These are phyloP conservation scores for Lepidurus apus DNA, from an alignment of 1,140 invertebrate genomes.

Conservation along the genomic window DNA sequence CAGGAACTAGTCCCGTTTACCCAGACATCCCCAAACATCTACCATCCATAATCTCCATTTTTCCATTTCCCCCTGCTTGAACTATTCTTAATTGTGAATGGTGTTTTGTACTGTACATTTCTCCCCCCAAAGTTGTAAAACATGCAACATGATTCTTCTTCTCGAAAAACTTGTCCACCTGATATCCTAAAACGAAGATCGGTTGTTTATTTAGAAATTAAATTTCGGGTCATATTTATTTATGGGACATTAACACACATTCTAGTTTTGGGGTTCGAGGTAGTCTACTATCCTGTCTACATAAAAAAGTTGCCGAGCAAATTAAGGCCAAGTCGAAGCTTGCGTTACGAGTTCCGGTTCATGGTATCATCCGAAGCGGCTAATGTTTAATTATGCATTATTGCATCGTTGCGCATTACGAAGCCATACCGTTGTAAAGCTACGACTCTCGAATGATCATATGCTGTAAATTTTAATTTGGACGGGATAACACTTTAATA, in stretches of 20 bases:
- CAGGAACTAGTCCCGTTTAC: slow-evolving; percentile 21
- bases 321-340: too few relatives aligned
- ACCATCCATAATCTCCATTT: background rate
- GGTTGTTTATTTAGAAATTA: background rate
- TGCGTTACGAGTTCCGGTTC: too few relatives aligned
- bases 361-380: too few relatives aligned
- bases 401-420: too few relatives aligned
- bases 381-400: too few relatives aligned
- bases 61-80: background rate
- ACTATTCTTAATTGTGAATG: slow-evolving; percentile 16
- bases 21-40: background rate
- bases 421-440: too few relatives aligned
- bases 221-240: background rate
- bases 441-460: too few relatives aligned
- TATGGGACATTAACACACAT: background rate
- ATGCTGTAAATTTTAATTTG: too few relatives aligned
- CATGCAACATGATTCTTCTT: slow-evolving; percentile 12
- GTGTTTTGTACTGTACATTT: slow-evolving; percentile 20
- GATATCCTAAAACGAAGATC: background rate
- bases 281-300: too few relatives aligned
- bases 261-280: too few relatives aligned
- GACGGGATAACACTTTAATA: too few relatives aligned
- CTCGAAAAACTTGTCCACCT: background rate
- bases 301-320: too few relatives aligned
- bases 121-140: background rate